A percentile compares a stretch with the other conserved stretches of the same genome.
phyloP scores from a whole-genome alignment of 2,113 vertebrate genomes.

The Chloropsis hardwickii region DNA sequence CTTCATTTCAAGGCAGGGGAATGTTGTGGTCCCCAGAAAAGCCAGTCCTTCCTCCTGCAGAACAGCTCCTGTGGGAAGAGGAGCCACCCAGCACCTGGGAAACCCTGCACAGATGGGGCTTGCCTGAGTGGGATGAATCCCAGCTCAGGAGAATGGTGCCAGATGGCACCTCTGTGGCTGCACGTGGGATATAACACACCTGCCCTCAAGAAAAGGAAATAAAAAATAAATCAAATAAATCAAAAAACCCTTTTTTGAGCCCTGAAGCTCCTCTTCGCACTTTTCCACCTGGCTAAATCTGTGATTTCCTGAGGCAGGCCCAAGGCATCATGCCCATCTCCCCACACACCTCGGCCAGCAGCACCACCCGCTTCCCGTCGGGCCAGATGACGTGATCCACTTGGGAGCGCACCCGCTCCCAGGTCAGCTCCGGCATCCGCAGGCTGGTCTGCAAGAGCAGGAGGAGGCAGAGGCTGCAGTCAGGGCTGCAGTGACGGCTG shows the following conservation, averaged over 20 bases:
- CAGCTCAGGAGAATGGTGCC: rapidly evolving
- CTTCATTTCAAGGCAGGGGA: background rate
- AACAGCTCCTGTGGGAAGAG: background rate
- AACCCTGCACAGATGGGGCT: background rate
- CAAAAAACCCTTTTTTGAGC: background rate
- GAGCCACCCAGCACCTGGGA: background rate
- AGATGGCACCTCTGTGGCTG: background rate
- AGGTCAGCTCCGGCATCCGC: slow-evolving; percentile 94
- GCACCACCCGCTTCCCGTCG: slow-evolving; percentile 92
- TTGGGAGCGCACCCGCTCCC: slow-evolving; percentile 97
- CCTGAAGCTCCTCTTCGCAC: background rate
- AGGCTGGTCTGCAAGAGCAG: slow-evolving; percentile 85
- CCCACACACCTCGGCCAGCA: slow-evolving; percentile 88
- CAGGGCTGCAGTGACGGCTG: too few species aligned
- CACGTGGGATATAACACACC: background rate
- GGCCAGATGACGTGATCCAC: slow-evolving; percentile 99
- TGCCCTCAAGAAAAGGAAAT: background rate
- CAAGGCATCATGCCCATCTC: rapidly evolving
- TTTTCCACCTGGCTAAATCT: background rate
- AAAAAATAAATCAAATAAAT: background rate
- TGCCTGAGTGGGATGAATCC: background rate
- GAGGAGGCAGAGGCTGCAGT: background rate
- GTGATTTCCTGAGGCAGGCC: rapidly evolving
- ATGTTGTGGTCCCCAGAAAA: background rate
- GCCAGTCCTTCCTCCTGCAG: background rate